Evolutionary conservation across 2,888 invertebrate species (phyloP), one percentile per base, ranked within the genome.

Genomic region (Trilocha varians): DNA sequence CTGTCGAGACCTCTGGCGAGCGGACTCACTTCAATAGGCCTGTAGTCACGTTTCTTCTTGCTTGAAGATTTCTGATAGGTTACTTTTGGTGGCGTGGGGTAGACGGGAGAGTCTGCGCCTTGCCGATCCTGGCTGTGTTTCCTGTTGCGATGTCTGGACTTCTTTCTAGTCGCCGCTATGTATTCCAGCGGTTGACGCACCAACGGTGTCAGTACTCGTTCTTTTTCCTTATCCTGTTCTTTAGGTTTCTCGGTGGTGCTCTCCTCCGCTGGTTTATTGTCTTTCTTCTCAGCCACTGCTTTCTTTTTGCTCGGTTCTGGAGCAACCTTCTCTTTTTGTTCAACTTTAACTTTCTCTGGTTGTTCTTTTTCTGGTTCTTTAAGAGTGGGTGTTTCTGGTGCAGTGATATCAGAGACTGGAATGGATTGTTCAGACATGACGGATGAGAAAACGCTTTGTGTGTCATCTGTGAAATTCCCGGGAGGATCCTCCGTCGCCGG

Each of bases 131-230:
- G 88, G 62, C 88, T 88, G 55, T 90, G 90, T 61, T 88, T 89
- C 49, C 88, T 82, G 56, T 89, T 90, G 66, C 90, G 90, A 73
- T 91, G 90, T 49, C 88, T 86, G 50, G 88, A 85, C 68, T 91
- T 91, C 76, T 92, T 93, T 70, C 88, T 89, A 62, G 91, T 90
- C 45, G 91, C 89, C 39, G 91, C 89, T 47, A 94, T 78, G 60
- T 91, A 93, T 55, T 94, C 94, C 55, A 93, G 78, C 32, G 92
- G 91, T 67, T 92, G 92, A 44, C 91, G 89, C 52, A 91, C 90
- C 48, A 91, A 72, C 38, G 91, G 91, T 42, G 88, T 91, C 47
- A 91, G 65, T 1, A 90, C 83, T 39, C 80, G 76, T 51, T 89
- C 85, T 53, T 80, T 83, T 9, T 80, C 80, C 18, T 56, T 64